Conservation (phyloP, 1,140 invertebrate genomes). For the Drosophila triauraria region DNA sequence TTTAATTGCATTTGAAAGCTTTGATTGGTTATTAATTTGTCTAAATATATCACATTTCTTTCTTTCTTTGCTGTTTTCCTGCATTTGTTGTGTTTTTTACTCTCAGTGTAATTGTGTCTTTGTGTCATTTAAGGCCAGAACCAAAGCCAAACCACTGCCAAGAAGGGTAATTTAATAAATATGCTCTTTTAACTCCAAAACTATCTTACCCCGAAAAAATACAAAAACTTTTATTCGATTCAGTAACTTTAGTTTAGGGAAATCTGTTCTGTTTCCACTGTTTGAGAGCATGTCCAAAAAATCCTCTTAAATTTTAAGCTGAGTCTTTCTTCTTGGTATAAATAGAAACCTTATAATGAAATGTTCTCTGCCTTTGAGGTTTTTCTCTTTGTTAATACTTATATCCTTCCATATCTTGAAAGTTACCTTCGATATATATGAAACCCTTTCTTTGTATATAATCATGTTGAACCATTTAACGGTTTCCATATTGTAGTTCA, state of each 20-base stretch:
- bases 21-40: conserved; percentile 48
- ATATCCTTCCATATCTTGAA: conserved; percentile 3
- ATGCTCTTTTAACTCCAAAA: conserved; percentile 9
- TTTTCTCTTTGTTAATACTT: conserved; percentile 1
- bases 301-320: conserved; percentile 4
- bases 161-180: conserved; percentile 64
- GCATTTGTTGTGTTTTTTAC: conserved; percentile 36
- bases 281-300: conserved; percentile 31
- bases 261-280: conserved; percentile 24
- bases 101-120: conserved; percentile 58
- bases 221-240: conserved; percentile 11
- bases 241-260: conserved; percentile 34
- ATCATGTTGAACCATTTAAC: conserved; percentile 2
- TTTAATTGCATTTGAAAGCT: conserved; percentile 36
- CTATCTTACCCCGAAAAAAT: conserved; percentile 5
- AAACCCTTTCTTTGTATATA: conserved; percentile 27
- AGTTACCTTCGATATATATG: conserved; percentile 4
- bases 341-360: conserved; percentile 4
- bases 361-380: conserved; percentile 11
- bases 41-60: conserved; percentile 31
- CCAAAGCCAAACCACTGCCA: conserved; percentile 57
- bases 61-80: conserved; percentile 34
- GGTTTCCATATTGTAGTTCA: conserved; percentile 12
- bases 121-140: conserved; percentile 56
- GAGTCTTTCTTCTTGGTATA: conserved; percentile 32